phyloP scores from a whole-genome alignment of 2,888 invertebrate genomes.

The Lepidonotus clava region DNA sequence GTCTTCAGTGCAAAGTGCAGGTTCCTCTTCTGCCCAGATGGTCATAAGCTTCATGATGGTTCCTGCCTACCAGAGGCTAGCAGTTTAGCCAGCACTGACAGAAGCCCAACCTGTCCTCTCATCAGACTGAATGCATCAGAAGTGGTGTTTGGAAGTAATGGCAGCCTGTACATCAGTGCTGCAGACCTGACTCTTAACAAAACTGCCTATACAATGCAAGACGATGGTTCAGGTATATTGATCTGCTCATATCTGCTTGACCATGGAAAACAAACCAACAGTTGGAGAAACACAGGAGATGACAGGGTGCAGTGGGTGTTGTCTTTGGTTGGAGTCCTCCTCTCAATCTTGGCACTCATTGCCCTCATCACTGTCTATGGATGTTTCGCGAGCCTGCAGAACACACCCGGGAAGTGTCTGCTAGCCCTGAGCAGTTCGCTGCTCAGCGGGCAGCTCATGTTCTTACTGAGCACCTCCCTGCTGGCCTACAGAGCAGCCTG shows the following conservation, averaged over 20 bases:
- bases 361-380: constrained; percentile 81
- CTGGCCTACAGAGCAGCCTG: constrained; percentile 73
- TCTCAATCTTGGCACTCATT: constrained; percentile 81
- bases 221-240: neutral
- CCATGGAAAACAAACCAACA: neutral
- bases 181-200: constrained; percentile 23
- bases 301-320: constrained; percentile 73
- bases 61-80: neutral
- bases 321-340: constrained; percentile 85
- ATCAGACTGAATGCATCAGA: neutral
- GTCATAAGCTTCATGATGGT: neutral
- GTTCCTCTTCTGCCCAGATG: constrained; percentile 55
- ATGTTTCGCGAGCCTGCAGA: constrained; percentile 82
- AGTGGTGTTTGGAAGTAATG: constrained; percentile 1
- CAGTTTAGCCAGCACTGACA: neutral
- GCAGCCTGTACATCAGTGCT: neutral
- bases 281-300: constrained; percentile 27
- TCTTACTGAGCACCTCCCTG: constrained; percentile 78
- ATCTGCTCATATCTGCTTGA: constrained; percentile 2
- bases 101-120: neutral
- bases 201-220: constrained; percentile 15
- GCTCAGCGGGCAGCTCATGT: constrained; percentile 81
- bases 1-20: constrained; percentile 61
- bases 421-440: constrained; percentile 82
- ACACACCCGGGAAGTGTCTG: constrained; percentile 82